Percentiles rank a stretch among this genome's conserved stretches.
These are phyloP conservation scores for Dicentrarchus labrax DNA, from an alignment of 2,113 vertebrate species.

Conservation along the genomic window DNA sequence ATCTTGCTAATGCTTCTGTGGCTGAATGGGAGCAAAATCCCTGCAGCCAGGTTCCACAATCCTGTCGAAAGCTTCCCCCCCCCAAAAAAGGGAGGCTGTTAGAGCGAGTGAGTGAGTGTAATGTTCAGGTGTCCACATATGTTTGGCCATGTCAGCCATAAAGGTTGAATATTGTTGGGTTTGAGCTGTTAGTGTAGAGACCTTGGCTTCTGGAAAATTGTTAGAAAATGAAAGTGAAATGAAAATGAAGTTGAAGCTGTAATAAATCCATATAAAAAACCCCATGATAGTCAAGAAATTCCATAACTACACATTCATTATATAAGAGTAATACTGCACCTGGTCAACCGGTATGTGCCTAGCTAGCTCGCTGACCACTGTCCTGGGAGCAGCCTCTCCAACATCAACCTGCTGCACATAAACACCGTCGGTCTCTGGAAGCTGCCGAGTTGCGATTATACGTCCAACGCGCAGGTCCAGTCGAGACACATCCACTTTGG, in stretches of 20 bases:
- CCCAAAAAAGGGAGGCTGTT: background rate
- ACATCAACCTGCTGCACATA: constrained; percentile 93
- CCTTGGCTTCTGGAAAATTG: background rate
- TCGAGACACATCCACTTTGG: constrained; percentile 88
- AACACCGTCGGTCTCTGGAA: constrained; percentile 90
- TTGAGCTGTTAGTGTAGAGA: too few relatives aligned
- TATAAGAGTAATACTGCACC: constrained; percentile 78
- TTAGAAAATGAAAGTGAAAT: background rate
- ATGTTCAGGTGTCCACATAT: too few relatives aligned
- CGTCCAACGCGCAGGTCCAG: constrained; percentile 93
- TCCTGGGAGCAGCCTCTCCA: constrained; percentile 88
- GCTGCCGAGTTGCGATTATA: constrained; percentile 87
- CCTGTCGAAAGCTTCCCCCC: background rate
- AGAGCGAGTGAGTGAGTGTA: background rate
- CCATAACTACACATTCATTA: background rate
- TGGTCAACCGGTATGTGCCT: constrained; percentile 90
- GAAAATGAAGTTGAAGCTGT: too few relatives aligned
- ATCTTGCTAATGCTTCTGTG: background rate
- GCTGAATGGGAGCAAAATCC: background rate
- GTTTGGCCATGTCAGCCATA: too few relatives aligned
- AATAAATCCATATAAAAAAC: background rate
- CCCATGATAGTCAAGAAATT: background rate
- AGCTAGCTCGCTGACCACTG: constrained; percentile 93
- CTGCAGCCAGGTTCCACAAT: background rate
- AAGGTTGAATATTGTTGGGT: background rate